Evolutionary conservation across 1,140 invertebrate genomes (phyloP).

Genomic region (Bicyclus anynana): DNA sequence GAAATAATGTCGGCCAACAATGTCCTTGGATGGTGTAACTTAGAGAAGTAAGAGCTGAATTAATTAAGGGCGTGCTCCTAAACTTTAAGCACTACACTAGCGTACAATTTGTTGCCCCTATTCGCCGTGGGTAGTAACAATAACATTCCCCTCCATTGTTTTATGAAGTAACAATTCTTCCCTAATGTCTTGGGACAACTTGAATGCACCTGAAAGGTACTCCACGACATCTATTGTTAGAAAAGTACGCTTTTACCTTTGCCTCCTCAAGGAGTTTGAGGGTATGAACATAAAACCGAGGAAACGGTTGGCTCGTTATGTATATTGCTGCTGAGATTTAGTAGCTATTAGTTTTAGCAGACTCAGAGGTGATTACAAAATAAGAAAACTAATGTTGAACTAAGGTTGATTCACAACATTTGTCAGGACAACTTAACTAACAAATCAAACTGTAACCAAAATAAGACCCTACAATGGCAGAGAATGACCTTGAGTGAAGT

Average conservation of each 20-base stretch:
- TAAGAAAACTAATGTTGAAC: too few relatives aligned
- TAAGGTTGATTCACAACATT: too few relatives aligned
- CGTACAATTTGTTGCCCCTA: constrained; percentile 12
- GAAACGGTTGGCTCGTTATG: too few relatives aligned
- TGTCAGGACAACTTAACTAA: too few relatives aligned
- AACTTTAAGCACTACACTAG: constrained; percentile 12
- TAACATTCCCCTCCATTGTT: constrained; percentile 21
- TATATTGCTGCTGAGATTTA: too few relatives aligned
- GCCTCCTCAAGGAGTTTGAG: too few relatives aligned
- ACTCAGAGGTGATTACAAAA: too few relatives aligned
- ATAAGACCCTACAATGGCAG: too few relatives aligned
- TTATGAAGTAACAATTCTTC: constrained; percentile 15
- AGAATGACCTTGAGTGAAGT: too few relatives aligned
- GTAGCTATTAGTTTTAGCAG: too few relatives aligned
- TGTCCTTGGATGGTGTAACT: not conserved
- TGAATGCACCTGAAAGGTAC: constrained; percentile 19
- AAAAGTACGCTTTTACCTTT: constrained; percentile 14
- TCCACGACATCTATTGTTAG: constrained; percentile 17
- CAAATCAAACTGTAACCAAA: too few relatives aligned
- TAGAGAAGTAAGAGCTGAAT: constrained; percentile 15
- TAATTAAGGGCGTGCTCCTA: constrained; percentile 15
- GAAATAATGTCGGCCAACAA: not conserved
- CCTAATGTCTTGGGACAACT: constrained; percentile 24
- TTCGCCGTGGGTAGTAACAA: constrained; percentile 18
- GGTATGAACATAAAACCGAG: too few relatives aligned